Evolutionary conservation across 1,140 invertebrate genomes (phyloP).

Genomic region (Drosophila navojoa): DNA sequence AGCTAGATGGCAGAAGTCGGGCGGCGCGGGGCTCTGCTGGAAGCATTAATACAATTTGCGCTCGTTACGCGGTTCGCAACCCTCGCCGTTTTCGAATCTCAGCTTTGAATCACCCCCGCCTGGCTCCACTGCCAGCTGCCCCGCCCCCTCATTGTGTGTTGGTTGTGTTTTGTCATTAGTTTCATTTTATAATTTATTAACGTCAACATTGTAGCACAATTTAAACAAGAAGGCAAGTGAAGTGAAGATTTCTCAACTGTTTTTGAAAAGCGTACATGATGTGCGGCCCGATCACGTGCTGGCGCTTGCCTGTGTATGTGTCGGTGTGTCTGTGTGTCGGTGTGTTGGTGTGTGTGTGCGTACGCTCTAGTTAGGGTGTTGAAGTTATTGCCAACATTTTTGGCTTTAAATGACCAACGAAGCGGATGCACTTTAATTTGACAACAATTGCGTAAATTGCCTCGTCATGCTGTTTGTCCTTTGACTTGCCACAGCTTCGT

Average conservation of each 20-base stretch:
- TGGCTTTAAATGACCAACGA: slow-evolving; percentile 81
- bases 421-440: slow-evolving; percentile 84
- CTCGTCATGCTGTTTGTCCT: slow-evolving; percentile 76
- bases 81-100: slow-evolving; percentile 25
- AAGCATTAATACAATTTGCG: slow-evolving; percentile 61
- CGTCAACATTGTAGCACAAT: slow-evolving; percentile 69
- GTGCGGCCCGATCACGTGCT: slow-evolving; percentile 53
- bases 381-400: slow-evolving; percentile 36
- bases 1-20: neutral
- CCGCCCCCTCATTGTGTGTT: slow-evolving; percentile 24
- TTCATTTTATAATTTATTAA: slow-evolving; percentile 84
- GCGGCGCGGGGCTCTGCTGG: neutral
- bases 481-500: slow-evolving; percentile 44
- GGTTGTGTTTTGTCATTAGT: slow-evolving; percentile 82
- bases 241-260: slow-evolving; percentile 60
- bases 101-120: slow-evolving; percentile 50
- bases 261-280: slow-evolving; percentile 82
- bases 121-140: neutral
- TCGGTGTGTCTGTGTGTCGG: neutral
- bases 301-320: neutral
- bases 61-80: slow-evolving; percentile 76
- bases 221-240: slow-evolving; percentile 35
- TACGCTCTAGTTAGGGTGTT: slow-evolving; percentile 24
- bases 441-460: slow-evolving; percentile 83
- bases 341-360: slow-evolving; percentile 19